phyloP scores from a whole-genome alignment of 2,113 vertebrate species.

The Microcebus tavaratra region DNA sequence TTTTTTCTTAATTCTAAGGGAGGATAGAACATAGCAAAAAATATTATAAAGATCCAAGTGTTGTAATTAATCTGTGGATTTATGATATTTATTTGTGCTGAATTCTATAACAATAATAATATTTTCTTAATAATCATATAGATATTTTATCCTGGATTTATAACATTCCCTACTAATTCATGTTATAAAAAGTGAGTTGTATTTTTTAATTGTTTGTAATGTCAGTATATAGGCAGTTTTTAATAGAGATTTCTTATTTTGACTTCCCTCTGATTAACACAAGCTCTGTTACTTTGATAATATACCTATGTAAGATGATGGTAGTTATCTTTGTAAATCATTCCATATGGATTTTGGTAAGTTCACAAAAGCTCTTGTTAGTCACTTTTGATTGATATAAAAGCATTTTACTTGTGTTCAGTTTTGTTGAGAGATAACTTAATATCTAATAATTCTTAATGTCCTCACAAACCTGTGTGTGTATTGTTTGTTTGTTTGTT shows the following conservation, averaged over 20 bases:
- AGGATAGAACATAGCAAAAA: background rate
- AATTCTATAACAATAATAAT: background rate
- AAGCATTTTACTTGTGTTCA: background rate
- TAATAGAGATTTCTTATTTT: slow-evolving; percentile 6
- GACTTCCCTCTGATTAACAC: background rate
- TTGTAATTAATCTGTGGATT: background rate
- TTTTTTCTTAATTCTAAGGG: background rate
- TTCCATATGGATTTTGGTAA: background rate
- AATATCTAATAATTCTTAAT: background rate
- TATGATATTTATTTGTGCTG: background rate
- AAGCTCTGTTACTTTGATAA: background rate
- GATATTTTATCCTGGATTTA: background rate
- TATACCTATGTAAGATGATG: background rate
- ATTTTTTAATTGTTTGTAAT: background rate
- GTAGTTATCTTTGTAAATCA: background rate
- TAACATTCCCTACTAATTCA: background rate
- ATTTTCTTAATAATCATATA: background rate
- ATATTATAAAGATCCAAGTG: background rate
- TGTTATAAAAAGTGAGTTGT: background rate
- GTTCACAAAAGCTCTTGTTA: background rate
- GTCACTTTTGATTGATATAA: background rate
- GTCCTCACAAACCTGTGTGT: background rate
- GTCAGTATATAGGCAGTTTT: background rate
- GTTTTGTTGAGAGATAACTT: slow-evolving; percentile 12
- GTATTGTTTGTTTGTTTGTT: background rate